Percentiles rank a stretch among this genome's conserved stretches.
These are phyloP conservation scores for Trachythela sp. DNA, from an alignment of 64 coral and sea anemone genomes.

Conservation along the genomic window DNA sequence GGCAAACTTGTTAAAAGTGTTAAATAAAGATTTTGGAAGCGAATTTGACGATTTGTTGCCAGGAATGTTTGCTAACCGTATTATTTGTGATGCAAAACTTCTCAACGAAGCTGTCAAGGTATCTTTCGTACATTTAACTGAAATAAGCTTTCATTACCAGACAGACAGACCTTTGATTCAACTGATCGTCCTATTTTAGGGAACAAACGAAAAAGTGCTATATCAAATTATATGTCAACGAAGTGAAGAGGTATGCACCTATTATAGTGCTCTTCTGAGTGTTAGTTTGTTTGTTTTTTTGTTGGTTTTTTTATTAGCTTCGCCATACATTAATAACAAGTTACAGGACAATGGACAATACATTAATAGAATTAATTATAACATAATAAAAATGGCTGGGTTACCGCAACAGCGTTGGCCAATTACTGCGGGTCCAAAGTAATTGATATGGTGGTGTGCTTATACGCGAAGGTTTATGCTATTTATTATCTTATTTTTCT, in stretches of 20 bases:
- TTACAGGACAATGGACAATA: too few relatives aligned
- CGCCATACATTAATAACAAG: too few relatives aligned
- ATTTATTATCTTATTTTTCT: background rate
- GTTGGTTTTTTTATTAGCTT: too few relatives aligned
- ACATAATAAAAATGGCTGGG: too few relatives aligned
- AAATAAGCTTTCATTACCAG: too few relatives aligned
- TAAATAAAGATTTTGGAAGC: background rate
- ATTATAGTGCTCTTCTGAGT: too few relatives aligned
- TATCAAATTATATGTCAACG: background rate
- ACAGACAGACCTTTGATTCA: background rate
- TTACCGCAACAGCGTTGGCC: too few relatives aligned
- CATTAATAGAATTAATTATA: too few relatives aligned
- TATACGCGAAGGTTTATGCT: background rate
- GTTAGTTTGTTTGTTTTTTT: too few relatives aligned
- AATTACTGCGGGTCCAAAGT: too few relatives aligned
- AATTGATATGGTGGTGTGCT: background rate
- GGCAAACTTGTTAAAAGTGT: background rate
- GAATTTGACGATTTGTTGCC: background rate
- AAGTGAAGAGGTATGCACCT: background rate
- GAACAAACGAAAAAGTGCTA: background rate
- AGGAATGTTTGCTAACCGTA: background rate
- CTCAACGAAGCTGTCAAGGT: background rate
- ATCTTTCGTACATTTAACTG: background rate
- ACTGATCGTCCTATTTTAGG: background rate
- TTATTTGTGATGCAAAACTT: background rate